Base-by-base conservation (phyloP, 2,113 vertebrate genomes). In the Panurus biarmicus region DNA sequence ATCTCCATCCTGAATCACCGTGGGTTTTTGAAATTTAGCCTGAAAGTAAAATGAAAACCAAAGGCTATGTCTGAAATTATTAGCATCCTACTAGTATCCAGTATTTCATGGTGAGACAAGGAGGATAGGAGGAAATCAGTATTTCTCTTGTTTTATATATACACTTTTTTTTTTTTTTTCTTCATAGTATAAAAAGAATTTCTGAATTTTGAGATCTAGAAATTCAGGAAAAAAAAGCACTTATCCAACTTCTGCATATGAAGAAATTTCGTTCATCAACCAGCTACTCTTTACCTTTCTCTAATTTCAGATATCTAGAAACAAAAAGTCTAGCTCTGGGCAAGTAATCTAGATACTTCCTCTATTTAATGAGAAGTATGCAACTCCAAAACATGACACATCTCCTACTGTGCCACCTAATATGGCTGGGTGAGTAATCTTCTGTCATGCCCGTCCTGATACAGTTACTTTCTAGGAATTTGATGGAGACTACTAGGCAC, bases 1-100 rank as follows among this genome's bases (percentile, higher is more conserved):
- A 69, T 58, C 81, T 90, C 72, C 11, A 48, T 25, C 9, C 40
- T 61, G 56, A 90, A 82, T 93, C 62, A 58, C 5, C 60, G 48
- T 76, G n/a, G 24, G 60, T n/a, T 86, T 91, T 88, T 86, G n/a
- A 90, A 93, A 93, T 81, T 64, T 57, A 95, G 78, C 86, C 72
- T 90, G 20, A 83, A 95, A 93, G 56, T 40, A 93, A 89, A 93
- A 80, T 42, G 67, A 94, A 94, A 85, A 91, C 40, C 51, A 88
- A 83, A 88, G 74, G 61, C 44, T 71, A 61, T 42, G 82, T 87
- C 85, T 91, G 60, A 81, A 72, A 72, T 74, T 81, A 77, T 94
- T 90, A 92, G 12, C 56, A 65, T 89, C 74, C 64, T 66, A 44
- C 35, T 70, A 42, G 18, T 48, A 83, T n/a, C 56, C 56, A 35